Conservation (phyloP, 30 jellyfish, hydroid and myxozoan species). For the Turritopsis rubra region DNA sequence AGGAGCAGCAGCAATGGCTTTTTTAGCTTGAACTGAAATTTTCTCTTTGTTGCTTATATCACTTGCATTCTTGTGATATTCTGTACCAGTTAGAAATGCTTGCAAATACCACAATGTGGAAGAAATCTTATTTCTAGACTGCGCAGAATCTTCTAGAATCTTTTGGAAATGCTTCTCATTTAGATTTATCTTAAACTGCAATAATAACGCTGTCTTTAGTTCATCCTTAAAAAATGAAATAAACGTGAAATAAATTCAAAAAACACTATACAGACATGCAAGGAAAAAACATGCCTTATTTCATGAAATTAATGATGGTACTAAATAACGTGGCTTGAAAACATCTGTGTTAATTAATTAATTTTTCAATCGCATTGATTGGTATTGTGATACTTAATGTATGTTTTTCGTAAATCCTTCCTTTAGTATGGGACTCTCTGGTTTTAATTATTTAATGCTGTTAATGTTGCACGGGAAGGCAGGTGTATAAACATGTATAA, state of each 20-base stretch:
- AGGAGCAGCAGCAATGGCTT: constrained; percentile 55
- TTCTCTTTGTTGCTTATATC: not conserved
- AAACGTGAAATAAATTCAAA: not conserved
- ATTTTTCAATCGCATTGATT: too few species aligned
- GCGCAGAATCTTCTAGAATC: not conserved
- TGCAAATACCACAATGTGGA: not conserved
- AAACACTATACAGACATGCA: not conserved
- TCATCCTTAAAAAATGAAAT: not conserved
- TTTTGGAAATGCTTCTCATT: not conserved
- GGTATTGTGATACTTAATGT: too few species aligned
- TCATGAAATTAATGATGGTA: too few species aligned
- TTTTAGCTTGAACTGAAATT: constrained; percentile 18
- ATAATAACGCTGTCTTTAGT: not conserved
- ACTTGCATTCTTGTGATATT: constrained; percentile 4
- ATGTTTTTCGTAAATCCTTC: too few species aligned
- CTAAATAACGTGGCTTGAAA: too few species aligned
- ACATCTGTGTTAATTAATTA: too few species aligned
- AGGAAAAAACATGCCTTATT: too few species aligned
- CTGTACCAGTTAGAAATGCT: constrained; percentile 22
- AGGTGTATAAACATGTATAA: too few species aligned
- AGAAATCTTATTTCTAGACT: not conserved
- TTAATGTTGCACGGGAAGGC: too few species aligned
- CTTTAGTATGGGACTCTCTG: too few species aligned
- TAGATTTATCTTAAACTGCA: constrained; percentile 6
- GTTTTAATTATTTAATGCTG: too few species aligned